phyloP scores from a whole-genome alignment of 2,888 invertebrate genomes.

The Ypsolopha scabrella region DNA sequence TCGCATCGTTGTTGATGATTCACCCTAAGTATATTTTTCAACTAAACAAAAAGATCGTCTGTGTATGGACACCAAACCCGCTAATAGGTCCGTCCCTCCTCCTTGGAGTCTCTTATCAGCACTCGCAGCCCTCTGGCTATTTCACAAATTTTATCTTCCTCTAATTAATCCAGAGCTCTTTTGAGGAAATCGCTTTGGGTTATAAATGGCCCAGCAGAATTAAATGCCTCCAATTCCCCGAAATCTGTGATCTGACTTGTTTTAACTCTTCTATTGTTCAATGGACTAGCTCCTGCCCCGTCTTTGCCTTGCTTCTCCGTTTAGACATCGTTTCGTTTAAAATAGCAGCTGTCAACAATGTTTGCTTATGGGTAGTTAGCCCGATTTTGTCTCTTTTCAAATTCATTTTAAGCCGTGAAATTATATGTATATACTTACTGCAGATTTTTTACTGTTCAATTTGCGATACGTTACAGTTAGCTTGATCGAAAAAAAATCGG shows the following conservation, averaged over 20 bases:
- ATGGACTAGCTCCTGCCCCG: too few relatives aligned
- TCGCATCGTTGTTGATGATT: too few relatives aligned
- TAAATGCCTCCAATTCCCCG: constrained; percentile 44
- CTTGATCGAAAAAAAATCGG: too few relatives aligned
- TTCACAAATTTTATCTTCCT: constrained; percentile 61
- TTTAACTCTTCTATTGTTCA: constrained; percentile 1
- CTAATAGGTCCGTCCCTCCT: constrained; percentile 55
- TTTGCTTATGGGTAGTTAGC: too few relatives aligned
- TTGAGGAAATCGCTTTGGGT: constrained; percentile 51
- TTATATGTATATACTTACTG: too few relatives aligned
- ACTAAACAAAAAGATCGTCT: constrained; percentile 24
- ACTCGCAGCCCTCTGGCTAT: constrained; percentile 46
- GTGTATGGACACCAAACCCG: constrained; percentile 19
- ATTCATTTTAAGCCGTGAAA: too few relatives aligned
- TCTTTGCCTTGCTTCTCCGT: too few relatives aligned
- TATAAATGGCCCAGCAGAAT: constrained; percentile 50
- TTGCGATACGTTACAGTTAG: too few relatives aligned
- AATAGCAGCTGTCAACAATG: too few relatives aligned
- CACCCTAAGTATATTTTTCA: neutral
- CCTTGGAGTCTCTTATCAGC: constrained; percentile 51
- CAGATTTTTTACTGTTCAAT: too few relatives aligned
- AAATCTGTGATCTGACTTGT: constrained; percentile 50
- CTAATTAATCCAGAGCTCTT: constrained; percentile 61
- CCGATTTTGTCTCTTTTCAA: too few relatives aligned
- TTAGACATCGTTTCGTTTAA: too few relatives aligned